A percentile compares a stretch with the other conserved stretches of the same genome.
These are phyloP conservation scores for Opisthograptis luteolata DNA, from an alignment of 2,888 invertebrate genomes.

Conservation along the genomic window DNA sequence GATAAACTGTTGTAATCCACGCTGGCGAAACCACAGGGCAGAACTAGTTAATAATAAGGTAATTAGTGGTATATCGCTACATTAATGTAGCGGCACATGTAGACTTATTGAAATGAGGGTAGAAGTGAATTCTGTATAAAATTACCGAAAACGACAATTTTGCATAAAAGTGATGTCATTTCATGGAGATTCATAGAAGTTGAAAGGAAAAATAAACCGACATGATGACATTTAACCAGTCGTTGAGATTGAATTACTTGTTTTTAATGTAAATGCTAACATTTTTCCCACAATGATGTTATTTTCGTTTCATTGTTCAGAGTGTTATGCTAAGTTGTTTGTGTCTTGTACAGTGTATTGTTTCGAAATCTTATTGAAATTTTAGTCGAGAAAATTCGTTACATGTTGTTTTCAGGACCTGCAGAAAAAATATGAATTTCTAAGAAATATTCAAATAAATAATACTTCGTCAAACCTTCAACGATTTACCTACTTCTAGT, in stretches of 20 bases:
- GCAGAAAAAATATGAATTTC: too few relatives aligned
- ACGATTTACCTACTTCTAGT: too few relatives aligned
- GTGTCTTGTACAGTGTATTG: not conserved
- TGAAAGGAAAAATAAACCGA: conserved; percentile 18
- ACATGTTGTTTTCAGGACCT: not conserved
- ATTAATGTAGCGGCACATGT: not conserved
- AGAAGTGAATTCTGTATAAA: not conserved
- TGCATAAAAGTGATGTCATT: not conserved
- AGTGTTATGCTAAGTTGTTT: not conserved
- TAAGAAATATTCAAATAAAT: too few relatives aligned
- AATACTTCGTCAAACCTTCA: too few relatives aligned
- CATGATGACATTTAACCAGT: conserved; percentile 27
- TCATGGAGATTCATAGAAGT: conserved; percentile 3
- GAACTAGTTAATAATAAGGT: too few relatives aligned
- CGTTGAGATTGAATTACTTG: conserved; percentile 31
- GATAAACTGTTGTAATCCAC: too few relatives aligned
- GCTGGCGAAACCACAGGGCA: too few relatives aligned
- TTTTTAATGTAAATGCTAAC: conserved; percentile 23
- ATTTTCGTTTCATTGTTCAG: conserved; percentile 20
- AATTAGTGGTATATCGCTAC: too few relatives aligned
- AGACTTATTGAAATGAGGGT: not conserved
- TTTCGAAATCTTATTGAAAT: conserved; percentile 3
- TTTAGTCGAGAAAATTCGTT: conserved; percentile 1
- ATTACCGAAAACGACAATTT: not conserved
- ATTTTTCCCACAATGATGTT: conserved; percentile 20